Conservation (phyloP, 2,888 invertebrate species). For the Cantharis rustica region DNA sequence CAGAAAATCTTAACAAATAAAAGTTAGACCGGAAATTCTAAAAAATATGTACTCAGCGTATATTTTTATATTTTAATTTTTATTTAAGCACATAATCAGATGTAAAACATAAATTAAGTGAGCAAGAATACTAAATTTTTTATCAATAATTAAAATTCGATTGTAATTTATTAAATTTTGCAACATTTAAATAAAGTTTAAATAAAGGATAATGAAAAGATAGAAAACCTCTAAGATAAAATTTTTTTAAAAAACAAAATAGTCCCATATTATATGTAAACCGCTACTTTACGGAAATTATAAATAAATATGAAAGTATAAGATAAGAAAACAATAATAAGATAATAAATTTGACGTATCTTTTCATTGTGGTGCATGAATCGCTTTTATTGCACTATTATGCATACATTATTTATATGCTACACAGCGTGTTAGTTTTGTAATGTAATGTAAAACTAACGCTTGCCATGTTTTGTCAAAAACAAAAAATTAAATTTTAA, state of each 20-base stretch:
- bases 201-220: not conserved
- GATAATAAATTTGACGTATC: constrained; percentile 42
- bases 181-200: not conserved
- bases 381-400: constrained; percentile 37
- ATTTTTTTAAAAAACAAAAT: not conserved
- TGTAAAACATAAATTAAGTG: not conserved
- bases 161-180: not conserved
- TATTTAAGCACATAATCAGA: not conserved
- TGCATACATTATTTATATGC: constrained; percentile 38
- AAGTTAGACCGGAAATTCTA: not conserved
- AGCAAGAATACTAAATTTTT: not conserved
- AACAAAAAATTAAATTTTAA: not conserved
- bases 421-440: constrained; percentile 39
- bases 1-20: not conserved
- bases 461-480: not conserved
- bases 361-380: constrained; percentile 28
- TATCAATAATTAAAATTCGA: not conserved
- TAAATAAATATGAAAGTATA: not conserved
- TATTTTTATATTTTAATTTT: not conserved
- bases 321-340: constrained; percentile 36
- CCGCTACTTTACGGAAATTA: not conserved
- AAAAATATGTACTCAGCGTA: not conserved
- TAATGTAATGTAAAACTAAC: constrained; percentile 20
- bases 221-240: not conserved
- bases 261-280: not conserved